These are phyloP conservation scores for Oncorhynchus clarkii DNA, from an alignment of 2,113 vertebrate species.

Conservation along the genomic window DNA sequence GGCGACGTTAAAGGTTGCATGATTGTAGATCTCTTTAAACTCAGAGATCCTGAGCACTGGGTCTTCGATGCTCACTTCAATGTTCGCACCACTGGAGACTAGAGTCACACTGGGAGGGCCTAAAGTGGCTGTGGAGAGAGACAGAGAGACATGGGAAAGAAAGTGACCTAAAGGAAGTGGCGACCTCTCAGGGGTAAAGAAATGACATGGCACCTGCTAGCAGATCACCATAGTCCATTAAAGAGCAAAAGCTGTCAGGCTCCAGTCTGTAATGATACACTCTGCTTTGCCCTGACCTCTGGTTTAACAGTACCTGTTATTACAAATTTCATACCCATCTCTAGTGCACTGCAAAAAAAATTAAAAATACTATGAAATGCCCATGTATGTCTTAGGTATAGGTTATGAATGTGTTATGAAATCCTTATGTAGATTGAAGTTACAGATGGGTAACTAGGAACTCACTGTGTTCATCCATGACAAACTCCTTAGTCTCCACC, in stretches of 20 bases:
- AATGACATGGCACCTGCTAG: too few species aligned
- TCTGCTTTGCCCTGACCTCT: too few species aligned
- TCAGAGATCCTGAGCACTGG: slow-evolving; percentile 36
- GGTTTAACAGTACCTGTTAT: too few species aligned
- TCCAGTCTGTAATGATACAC: too few species aligned
- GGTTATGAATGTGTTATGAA: too few species aligned
- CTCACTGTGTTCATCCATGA: slow-evolving; percentile 59
- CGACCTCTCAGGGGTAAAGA: not conserved
- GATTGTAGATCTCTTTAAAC: slow-evolving; percentile 27
- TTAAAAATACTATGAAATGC: too few species aligned
- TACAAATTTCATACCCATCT: too few species aligned
- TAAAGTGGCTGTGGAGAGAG: slow-evolving; percentile 52
- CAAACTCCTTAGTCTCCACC: slow-evolving; percentile 27
- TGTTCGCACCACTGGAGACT: slow-evolving; percentile 1
- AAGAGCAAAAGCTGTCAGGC: too few species aligned
- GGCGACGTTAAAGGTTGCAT: slow-evolving; percentile 41
- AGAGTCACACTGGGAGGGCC: slow-evolving; percentile 59
- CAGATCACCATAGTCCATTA: too few species aligned
- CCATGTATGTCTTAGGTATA: too few species aligned
- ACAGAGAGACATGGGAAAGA: not conserved
- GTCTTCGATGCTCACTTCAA: slow-evolving; percentile 57
- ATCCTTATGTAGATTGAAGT: too few species aligned
- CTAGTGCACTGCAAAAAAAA: too few species aligned
- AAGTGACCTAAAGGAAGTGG: not conserved
- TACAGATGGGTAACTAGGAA: not conserved